Conservation (phyloP, 53 echinoderm and acorn worm species). For the Crossaster papposus region DNA sequence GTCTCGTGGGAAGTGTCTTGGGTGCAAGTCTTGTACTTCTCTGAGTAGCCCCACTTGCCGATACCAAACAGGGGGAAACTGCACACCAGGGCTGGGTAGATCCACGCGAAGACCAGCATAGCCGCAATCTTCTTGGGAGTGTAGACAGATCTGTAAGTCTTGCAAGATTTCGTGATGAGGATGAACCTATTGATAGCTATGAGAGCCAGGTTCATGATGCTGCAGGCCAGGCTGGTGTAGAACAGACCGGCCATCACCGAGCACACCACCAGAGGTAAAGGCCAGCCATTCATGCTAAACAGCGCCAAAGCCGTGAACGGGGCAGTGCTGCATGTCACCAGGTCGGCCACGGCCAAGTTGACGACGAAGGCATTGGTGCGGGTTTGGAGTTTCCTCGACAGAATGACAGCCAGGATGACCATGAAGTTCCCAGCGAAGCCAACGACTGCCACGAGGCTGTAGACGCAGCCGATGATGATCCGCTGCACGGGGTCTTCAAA, state of each 20-base stretch:
- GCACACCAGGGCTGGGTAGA: constrained; percentile 43
- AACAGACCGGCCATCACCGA: constrained; percentile 36
- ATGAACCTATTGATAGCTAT: constrained; percentile 74
- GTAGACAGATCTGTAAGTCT: constrained; percentile 61
- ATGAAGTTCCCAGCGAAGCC: constrained; percentile 64
- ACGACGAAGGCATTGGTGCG: constrained; percentile 73
- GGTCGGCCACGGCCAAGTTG: constrained; percentile 72
- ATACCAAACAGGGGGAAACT: constrained; percentile 53
- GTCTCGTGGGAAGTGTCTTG: constrained; percentile 60
- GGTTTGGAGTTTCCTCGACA: constrained; percentile 71
- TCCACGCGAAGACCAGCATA: constrained; percentile 66
- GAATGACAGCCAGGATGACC: constrained; percentile 68
- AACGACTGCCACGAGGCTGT: constrained; percentile 51
- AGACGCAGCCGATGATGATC: constrained; percentile 37
- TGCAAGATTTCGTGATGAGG: constrained; percentile 59
- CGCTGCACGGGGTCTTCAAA: constrained; percentile 67
- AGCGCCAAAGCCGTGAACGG: constrained; percentile 65
- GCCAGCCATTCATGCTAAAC: constrained; percentile 62
- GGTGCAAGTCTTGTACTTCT: constrained; percentile 68
- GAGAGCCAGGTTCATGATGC: constrained; percentile 61
- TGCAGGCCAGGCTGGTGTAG: constrained; percentile 58
- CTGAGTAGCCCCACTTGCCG: constrained; percentile 67
- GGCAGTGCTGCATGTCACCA: constrained; percentile 47
- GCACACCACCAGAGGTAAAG: constrained; percentile 64
- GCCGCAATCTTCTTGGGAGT: constrained; percentile 60